A percentile compares a stretch with the other conserved stretches of the same genome.
These are phyloP conservation scores for Hirundichthys speculiger DNA, from an alignment of 2,113 vertebrate species.

Conservation along the genomic window DNA sequence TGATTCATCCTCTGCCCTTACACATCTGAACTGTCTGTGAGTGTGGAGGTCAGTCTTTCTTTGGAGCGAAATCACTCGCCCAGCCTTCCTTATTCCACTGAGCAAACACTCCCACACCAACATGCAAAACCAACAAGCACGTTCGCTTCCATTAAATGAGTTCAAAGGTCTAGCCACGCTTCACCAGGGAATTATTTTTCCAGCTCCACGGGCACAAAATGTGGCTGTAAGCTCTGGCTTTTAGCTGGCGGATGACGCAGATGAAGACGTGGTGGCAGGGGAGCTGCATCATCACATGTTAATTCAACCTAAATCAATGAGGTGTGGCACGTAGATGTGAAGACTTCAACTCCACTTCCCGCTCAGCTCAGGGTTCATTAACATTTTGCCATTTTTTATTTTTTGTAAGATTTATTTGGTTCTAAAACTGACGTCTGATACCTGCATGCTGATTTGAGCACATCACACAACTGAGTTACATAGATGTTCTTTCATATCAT, in stretches of 20 bases:
- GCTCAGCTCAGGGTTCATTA: neutral
- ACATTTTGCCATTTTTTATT: too few species aligned
- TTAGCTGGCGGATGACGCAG: conserved; percentile 53
- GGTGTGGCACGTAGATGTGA: conserved; percentile 15
- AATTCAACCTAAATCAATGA: conserved; percentile 43
- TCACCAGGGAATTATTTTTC: conserved; percentile 64
- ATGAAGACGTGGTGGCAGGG: conserved; percentile 13
- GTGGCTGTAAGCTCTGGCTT: conserved; percentile 37
- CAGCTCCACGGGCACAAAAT: conserved; percentile 21
- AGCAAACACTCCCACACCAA: neutral
- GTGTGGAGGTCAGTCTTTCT: too few species aligned
- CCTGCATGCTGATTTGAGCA: too few species aligned
- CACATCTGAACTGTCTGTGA: too few species aligned
- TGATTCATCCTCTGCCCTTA: neutral
- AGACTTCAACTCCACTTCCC: conserved; percentile 20
- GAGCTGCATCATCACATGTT: conserved; percentile 18
- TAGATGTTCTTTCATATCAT: too few species aligned
- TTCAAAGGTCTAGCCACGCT: conserved; percentile 44
- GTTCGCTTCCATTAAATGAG: conserved; percentile 30
- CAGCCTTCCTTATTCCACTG: conserved; percentile 11
- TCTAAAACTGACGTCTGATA: too few species aligned
- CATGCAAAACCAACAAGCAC: conserved; percentile 10
- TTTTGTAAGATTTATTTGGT: too few species aligned
- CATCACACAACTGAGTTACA: too few species aligned
- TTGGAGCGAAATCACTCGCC: too few species aligned